phyloP scores from a whole-genome alignment of 2,888 invertebrate genomes.

The Clusia tigrina region DNA sequence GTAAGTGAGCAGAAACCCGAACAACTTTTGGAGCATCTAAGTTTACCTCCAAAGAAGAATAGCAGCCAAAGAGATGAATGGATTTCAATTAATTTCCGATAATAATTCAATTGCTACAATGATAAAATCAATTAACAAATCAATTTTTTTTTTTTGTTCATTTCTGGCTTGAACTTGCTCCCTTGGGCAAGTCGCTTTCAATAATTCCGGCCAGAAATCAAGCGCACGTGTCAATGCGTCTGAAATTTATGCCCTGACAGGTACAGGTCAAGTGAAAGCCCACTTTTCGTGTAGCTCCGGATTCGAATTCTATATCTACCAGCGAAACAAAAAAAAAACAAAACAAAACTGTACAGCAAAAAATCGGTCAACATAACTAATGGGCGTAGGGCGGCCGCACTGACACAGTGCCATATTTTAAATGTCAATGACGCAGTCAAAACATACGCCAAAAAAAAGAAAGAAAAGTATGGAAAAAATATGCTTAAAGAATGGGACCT shows the following conservation, averaged over 20 bases:
- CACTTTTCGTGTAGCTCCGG: constrained; percentile 51
- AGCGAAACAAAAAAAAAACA: not conserved
- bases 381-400: constrained; percentile 59
- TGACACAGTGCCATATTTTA: constrained; percentile 62
- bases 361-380: constrained; percentile 33
- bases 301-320: constrained; percentile 42
- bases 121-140: no score
- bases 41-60: no score
- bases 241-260: constrained; percentile 59
- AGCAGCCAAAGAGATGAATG: no score
- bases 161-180: no score
- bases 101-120: no score
- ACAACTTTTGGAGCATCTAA: no score
- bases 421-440: constrained; percentile 46
- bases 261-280: constrained; percentile 62
- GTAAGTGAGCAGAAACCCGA: no score
- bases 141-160: no score
- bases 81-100: no score
- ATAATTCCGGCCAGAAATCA: no score
- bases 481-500: constrained; percentile 44
- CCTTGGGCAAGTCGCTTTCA: no score
- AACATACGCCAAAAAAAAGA: not conserved
- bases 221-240: not conserved
- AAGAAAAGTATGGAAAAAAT: constrained; percentile 1
- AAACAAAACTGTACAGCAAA: not conserved